Conservation (phyloP, 2,797 vertebrate species). For the Lithobates pipiens region DNA sequence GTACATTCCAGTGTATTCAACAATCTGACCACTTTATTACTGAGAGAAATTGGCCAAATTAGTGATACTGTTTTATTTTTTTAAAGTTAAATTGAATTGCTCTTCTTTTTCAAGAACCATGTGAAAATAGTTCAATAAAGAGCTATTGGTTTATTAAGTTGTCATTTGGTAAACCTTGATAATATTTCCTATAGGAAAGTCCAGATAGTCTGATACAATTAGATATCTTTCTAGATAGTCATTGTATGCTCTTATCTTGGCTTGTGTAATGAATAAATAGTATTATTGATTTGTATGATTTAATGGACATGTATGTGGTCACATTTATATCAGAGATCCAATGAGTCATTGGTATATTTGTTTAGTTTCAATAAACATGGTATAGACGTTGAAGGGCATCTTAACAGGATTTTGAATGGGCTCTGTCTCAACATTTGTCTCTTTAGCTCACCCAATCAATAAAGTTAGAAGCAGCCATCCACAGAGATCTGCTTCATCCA, state of each 20-base stretch:
- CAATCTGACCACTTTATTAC: neutral
- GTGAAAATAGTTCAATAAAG: neutral
- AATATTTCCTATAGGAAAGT: conserved; percentile 16
- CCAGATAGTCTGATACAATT: neutral
- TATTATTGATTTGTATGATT: conserved; percentile 18
- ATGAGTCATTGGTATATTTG: neutral
- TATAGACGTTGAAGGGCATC: neutral
- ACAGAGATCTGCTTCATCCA: neutral
- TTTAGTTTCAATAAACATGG: neutral
- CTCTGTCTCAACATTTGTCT: neutral
- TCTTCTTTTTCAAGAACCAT: neutral
- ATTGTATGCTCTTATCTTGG: neutral
- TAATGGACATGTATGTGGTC: conserved; percentile 1
- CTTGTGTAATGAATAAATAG: neutral
- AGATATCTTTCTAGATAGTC: conserved; percentile 34
- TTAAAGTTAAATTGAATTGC: neutral
- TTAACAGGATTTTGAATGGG: neutral
- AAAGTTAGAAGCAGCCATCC: neutral
- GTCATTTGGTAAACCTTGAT: neutral
- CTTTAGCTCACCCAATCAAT: neutral
- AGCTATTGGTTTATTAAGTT: neutral
- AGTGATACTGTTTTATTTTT: no score
- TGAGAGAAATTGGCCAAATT: no score
- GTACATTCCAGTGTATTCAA: no score
- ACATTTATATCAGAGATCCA: neutral